A percentile compares a stretch with the other conserved stretches of the same genome.
These are phyloP conservation scores for Acronicta alni DNA, from an alignment of 2,888 invertebrate species.

Conservation along the genomic window DNA sequence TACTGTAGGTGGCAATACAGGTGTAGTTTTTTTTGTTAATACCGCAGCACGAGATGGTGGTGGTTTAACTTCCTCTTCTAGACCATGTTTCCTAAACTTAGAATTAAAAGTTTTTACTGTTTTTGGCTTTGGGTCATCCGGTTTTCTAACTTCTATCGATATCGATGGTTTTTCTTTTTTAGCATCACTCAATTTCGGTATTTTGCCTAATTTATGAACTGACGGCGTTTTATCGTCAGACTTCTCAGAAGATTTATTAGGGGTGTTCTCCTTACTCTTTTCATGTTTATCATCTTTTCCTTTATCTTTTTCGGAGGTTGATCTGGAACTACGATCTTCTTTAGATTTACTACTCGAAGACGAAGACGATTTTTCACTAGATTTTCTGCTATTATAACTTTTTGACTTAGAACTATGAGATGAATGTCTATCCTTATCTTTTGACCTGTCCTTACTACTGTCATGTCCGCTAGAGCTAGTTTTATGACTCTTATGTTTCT, in stretches of 20 bases:
- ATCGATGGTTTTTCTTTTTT: conserved; percentile 93
- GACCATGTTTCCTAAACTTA: conserved; percentile 96
- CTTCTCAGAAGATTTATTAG: conserved; percentile 87
- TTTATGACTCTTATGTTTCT: conserved; percentile 76
- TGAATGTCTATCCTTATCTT: conserved; percentile 64
- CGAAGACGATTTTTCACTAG: conserved; percentile 72
- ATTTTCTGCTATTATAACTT: conserved; percentile 75
- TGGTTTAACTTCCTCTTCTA: conserved; percentile 96
- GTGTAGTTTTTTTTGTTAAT: conserved; percentile 88
- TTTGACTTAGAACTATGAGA: conserved; percentile 80
- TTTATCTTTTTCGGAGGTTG: conserved; percentile 71
- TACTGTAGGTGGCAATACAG: conserved; percentile 82
- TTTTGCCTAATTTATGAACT: conserved; percentile 93
- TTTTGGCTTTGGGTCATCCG: conserved; percentile 93
- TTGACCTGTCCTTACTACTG: conserved; percentile 77
- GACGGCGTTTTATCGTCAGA: conserved; percentile 92
- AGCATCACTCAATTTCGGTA: conserved; percentile 92
- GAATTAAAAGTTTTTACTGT: conserved; percentile 97
- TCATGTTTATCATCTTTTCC: conserved; percentile 63
- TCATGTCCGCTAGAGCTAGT: conserved; percentile 80
- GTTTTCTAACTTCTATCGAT: conserved; percentile 94
- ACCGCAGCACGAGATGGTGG: conserved; percentile 93
- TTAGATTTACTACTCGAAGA: conserved; percentile 76
- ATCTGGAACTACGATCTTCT: conserved; percentile 71
- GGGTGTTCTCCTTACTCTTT: conserved; percentile 66